phyloP scores from a whole-genome alignment of 2,113 vertebrate species.

The Podarcis muralis region DNA sequence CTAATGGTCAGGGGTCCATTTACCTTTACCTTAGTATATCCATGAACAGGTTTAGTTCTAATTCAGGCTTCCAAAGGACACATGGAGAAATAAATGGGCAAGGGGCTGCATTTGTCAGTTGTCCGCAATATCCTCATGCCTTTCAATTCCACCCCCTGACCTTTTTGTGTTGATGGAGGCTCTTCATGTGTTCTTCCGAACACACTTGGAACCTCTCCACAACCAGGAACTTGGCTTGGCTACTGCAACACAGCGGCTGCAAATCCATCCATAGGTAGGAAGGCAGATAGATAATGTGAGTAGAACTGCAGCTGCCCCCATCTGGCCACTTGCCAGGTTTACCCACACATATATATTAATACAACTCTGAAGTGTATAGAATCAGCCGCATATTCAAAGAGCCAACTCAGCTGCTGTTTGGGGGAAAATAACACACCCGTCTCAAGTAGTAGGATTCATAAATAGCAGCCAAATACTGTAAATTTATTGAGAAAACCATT shows the following conservation, averaged over 20 bases:
- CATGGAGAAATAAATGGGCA: not conserved
- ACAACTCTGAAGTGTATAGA: not conserved
- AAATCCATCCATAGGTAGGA: not conserved
- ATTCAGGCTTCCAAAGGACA: not conserved
- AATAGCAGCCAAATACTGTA: slow-evolving; percentile 64
- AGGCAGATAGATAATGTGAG: not conserved
- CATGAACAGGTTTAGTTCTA: not conserved
- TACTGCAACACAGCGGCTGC: not conserved
- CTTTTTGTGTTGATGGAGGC: not conserved
- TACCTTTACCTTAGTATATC: not conserved
- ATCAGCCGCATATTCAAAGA: not conserved
- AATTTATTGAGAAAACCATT: slow-evolving; percentile 64
- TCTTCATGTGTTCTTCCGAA: not conserved
- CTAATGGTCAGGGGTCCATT: no score
- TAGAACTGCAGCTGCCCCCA: not conserved
- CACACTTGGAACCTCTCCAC: not conserved
- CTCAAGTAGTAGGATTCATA: slow-evolving; percentile 56
- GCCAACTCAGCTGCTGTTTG: not conserved
- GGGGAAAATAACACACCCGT: not conserved
- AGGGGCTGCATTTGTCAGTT: not conserved
- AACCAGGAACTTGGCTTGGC: not conserved
- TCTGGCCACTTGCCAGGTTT: not conserved
- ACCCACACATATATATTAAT: not conserved
- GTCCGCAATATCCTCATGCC: not conserved
- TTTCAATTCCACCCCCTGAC: not conserved